Evolutionary conservation across 2,797 vertebrate genomes (phyloP), one percentile per base, ranked within the genome.

Genomic region (Pristis pectinata): DNA sequence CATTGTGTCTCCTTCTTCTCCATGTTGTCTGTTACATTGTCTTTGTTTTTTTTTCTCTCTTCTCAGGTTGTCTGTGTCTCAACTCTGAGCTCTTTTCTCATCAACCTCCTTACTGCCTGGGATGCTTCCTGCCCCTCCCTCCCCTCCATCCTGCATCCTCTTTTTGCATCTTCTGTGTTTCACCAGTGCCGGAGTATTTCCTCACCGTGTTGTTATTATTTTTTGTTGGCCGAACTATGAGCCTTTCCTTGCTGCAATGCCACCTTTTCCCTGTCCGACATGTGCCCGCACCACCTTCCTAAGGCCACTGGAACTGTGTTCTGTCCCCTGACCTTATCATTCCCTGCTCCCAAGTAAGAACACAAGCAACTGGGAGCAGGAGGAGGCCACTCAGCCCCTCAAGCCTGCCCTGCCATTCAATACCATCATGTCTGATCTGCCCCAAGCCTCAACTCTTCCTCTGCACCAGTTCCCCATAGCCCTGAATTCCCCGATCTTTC

Each of bases 1-100:
- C 97, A 98, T 96, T 96, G 96, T 96, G 97, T 97, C 96, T 97
- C 97, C 96, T 97, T 97, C 97, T 96, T 97, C 97, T 97, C 96
- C 97, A 97, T 96, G 87, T 91, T 64, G 97, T 97, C 97, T 98
- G 97, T 97, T 97, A 96, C 97, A 98, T 98, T 98, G 97, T 97
- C 97, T 95, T 96, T 96, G 97, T 97, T 96, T 97, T 97, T 98
- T 96, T 98, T 27, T 27, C 27, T 97, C 97, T 98, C 96, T 98
- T 97, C 98, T 98, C 97, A 99, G 98, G 99, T 98, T 97, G 98
- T 98, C 98, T 98, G 97, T 99, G 97, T 98, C 98, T 98, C 98
- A 96, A 96, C 97, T 97, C 96, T 98, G 97, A 97, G 96, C 96
- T 97, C 97, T 97, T 96, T 91, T 97, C 96, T 97, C 97, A 98